Evolutionary conservation across 2,888 invertebrate genomes (phyloP), one percentile per base, ranked within the genome.

Genomic region (Drosophila multiciliata): DNA sequence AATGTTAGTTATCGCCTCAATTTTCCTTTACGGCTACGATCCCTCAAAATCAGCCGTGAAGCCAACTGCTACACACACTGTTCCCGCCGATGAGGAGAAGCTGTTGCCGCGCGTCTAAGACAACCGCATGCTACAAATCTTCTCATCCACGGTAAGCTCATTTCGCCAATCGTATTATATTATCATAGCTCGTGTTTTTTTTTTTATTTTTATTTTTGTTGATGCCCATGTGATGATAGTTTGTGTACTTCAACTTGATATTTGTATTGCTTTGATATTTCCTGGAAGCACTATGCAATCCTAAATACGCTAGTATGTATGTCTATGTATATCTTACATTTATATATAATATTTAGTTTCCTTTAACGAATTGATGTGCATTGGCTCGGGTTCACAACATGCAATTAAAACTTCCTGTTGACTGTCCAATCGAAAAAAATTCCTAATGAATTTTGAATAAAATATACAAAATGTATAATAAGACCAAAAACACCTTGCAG

Each of bases 11-110:
- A 99, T 99, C 84, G 95, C 95, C 60, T 99, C 99, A 0, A 98
- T 99, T 93, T 99, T 99, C 93, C 94, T 99, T 84, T 99, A 99
- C 92, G 96, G 97, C 63, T 96, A 97, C 91, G 95, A 95, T 82
- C 96, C 97, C 3, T 95, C 87, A 1, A 89, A 90, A 23, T 35
- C 80, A 0, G 66, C 42, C 1, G 23, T 63, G 3, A 89, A 89
- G 36, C 29, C 65, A 33, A 35, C 38, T 48, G 36, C 35, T 48
- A 48, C 61, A 11, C 66, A 66, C 54, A 32, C 35, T 4, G 17
- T 9, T 8, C 17, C 59, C n/a, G 59, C 54, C 40, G 91, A 91
- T 20, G 86, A 89, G 58, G 91, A 92, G 62, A 91, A 91, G 72
- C 76, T 92, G 12, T 66, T 92, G 78, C 88, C 92, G 53, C 89